Evolutionary conservation across 2,888 invertebrate species (phyloP), one percentile per base, ranked within the genome.

Genomic region (Limenitis camilla): DNA sequence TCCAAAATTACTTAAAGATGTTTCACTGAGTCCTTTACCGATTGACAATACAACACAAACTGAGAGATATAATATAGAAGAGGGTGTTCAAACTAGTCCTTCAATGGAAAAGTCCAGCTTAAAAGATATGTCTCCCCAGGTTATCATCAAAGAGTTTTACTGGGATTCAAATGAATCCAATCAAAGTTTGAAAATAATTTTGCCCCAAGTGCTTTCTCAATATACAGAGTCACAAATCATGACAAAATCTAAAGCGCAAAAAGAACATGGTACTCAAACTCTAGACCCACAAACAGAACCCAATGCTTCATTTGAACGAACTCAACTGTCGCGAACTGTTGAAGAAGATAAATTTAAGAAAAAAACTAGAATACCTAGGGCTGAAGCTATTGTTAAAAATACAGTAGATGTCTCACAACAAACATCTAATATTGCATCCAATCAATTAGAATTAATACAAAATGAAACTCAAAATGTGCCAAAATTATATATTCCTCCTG

Each of bases 71-170:
- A 44, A 32, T 30, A 52, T 9, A 11, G 5, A 28, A 5, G 42
- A 49, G 9, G 42, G 27, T 6, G 28, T 40, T 11, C 47, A 55
- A 39, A 58, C 55, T n/a, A 47, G 46, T 6, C 43, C 29, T n/a
- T 30, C 36, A n/a, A 41, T 49, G 6, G 48, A 39, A n/a, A 41
- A 31, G 11, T n/a, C 10, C 28, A 44, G 43, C 6, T 35, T 49
- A 28, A 49, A 27, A 48, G 60, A 59, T 29, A 29, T 61, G 19
- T 53, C 64, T 2, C 72, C 75, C 4, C 65, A 69, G 53, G 58
- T 74, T 0, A 56, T 71, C 2, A 60, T 77, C 3, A 75, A 74
- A 49, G 73, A 81, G 52, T 74, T 69, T 49, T 61, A 67, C 31
- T 78, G 77, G 78, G 68, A 74, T 45, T 62, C 70, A 1, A 35